A percentile compares a stretch with the other conserved stretches of the same genome.
Conservation (phyloP, 2,888 invertebrate species). For the Lymantria monacha region DNA sequence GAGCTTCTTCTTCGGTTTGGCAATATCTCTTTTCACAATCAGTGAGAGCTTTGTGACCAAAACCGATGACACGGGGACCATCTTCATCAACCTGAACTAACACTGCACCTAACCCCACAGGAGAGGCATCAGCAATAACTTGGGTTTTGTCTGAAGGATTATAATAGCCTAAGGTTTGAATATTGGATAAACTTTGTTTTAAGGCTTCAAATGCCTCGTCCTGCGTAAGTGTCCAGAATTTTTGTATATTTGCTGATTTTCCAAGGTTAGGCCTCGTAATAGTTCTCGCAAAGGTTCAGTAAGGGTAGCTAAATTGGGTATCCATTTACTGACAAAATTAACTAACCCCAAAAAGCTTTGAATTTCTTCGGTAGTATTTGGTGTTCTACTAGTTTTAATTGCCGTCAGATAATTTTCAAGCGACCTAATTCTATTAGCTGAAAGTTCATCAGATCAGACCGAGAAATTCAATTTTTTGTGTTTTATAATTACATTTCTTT, state of each 20-base stretch:
- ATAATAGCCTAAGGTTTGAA: no score
- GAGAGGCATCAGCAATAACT: neutral
- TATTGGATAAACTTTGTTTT: no score
- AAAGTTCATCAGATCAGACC: conserved; percentile 7
- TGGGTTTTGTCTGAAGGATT: neutral
- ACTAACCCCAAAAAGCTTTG: conserved; percentile 37
- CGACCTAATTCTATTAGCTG: neutral
- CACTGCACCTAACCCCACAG: neutral
- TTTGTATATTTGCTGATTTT: no score
- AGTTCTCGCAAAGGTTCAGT: conserved; percentile 5
- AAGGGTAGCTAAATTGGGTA: conserved; percentile 1
- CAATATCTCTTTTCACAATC: conserved; percentile 28
- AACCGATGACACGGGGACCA: neutral
- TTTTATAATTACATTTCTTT: conserved; percentile 1
- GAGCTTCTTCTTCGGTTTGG: conserved; percentile 7
- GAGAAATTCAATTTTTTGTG: neutral
- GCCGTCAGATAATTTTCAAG: conserved; percentile 1
- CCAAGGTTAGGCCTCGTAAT: no score
- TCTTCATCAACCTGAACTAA: neutral
- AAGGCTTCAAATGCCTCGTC: no score
- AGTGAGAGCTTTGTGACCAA: neutral
- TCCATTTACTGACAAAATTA: conserved; percentile 22
- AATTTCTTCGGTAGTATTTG: conserved; percentile 23
- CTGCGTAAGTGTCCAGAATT: no score
- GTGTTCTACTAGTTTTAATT: conserved; percentile 14